phyloP scores from a whole-genome alignment of 2,888 invertebrate species.

The Phrixothrix hirtus region DNA sequence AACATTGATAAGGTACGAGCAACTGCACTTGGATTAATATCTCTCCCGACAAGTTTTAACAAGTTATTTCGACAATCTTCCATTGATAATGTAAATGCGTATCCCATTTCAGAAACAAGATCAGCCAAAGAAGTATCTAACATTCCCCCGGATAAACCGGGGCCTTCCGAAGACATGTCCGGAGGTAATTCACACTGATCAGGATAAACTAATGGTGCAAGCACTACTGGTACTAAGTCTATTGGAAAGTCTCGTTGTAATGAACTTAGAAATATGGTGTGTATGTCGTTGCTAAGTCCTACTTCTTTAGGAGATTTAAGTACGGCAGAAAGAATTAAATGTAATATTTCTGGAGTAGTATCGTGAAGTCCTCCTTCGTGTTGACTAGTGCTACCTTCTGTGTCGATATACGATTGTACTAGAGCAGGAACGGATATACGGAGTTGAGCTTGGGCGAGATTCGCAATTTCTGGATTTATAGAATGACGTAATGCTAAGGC shows the following conservation, averaged over 20 bases:
- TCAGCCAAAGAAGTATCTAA: slow-evolving; percentile 81
- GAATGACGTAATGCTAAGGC: slow-evolving; percentile 84
- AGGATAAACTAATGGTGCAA: slow-evolving; percentile 85
- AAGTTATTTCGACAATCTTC: slow-evolving; percentile 88
- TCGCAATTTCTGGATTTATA: slow-evolving; percentile 73
- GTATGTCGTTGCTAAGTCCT: slow-evolving; percentile 73
- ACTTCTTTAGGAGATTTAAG: slow-evolving; percentile 63
- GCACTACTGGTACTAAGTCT: slow-evolving; percentile 84
- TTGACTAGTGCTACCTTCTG: slow-evolving; percentile 70
- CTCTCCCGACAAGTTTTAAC: slow-evolving; percentile 78
- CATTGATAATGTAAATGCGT: slow-evolving; percentile 80
- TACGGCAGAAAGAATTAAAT: slow-evolving; percentile 72
- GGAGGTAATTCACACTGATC: slow-evolving; percentile 71
- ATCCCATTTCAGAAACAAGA: slow-evolving; percentile 90
- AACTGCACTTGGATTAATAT: slow-evolving; percentile 80
- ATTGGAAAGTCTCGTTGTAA: slow-evolving; percentile 86
- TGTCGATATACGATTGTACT: slow-evolving; percentile 83
- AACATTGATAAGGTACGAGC: slow-evolving; percentile 86
- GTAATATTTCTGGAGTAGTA: slow-evolving; percentile 86
- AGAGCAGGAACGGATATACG: slow-evolving; percentile 82
- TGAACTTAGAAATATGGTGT: slow-evolving; percentile 78
- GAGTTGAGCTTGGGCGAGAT: slow-evolving; percentile 76
- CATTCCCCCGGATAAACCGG: slow-evolving; percentile 65
- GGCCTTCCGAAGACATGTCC: slow-evolving; percentile 66
- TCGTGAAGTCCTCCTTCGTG: slow-evolving; percentile 87